phyloP scores from a whole-genome alignment of 2,797 vertebrate genomes.

The Lerista edwardsae region DNA sequence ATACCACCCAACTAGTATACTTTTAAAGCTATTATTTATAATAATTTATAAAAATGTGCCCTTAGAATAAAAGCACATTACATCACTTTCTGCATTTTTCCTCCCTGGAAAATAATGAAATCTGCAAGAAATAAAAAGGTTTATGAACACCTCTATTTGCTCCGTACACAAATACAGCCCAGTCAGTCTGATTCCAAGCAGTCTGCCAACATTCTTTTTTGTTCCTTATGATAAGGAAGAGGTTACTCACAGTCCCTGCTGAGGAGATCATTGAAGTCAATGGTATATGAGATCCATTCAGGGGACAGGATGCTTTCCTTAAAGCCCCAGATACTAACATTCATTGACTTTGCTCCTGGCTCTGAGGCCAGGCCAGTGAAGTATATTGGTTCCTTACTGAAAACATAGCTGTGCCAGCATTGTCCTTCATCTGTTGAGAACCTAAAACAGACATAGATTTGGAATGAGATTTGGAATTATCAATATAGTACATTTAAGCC shows the following conservation, averaged over 20 bases:
- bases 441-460: conserved; percentile 69
- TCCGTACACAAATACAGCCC: not conserved
- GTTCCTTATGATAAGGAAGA: not conserved
- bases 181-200: not conserved
- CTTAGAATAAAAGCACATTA: no score
- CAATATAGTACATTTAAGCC: not conserved
- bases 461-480: not conserved
- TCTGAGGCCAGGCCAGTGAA: conserved; percentile 93
- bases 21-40: no score
- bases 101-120: no score
- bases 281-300: conserved; percentile 92
- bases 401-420: conserved; percentile 88
- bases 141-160: no score
- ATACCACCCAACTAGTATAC: no score
- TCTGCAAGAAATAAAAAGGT: no score
- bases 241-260: conserved; percentile 86
- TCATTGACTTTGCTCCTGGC: conserved; percentile 93
- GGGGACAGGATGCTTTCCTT: conserved; percentile 78
- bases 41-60: no score
- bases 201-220: not conserved
- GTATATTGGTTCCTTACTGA: conserved; percentile 84
- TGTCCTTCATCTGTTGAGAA: conserved; percentile 97
- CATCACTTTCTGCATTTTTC: no score
- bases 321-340: conserved; percentile 95
- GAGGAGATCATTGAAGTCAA: conserved; percentile 91